Evolutionary conservation across 2,113 vertebrate genomes (phyloP), one percentile per base, ranked within the genome.

Genomic region (Mellivora capensis): DNA sequence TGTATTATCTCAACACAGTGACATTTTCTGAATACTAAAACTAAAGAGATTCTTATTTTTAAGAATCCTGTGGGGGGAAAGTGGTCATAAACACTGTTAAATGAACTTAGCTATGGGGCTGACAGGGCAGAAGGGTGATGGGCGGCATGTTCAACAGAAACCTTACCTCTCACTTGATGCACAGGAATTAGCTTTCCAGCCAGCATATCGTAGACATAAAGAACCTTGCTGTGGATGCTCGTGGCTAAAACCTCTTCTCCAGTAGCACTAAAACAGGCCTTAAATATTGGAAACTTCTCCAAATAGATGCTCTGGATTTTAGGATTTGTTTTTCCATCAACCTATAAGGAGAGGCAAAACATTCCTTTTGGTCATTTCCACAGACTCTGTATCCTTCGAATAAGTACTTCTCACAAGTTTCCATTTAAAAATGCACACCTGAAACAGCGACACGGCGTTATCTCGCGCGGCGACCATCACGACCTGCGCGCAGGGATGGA

Each of bases 191-290:
- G 97, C 0, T 96, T 99, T 79, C 99, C 99, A 97, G 98, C 99
- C 98, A 99, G 99, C 99, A 99, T 99, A 97, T 99, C 99, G 80
- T 99, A 99, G 82, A 99, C 97, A 97, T 99, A 99, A 98, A 99
- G 99, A 98, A 99, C 98, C 79, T 99, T 99, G 97, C 99, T 99
- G 79, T 94, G 99, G 52, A 98, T 94, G 64, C 99, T 99, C 1
- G 99, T 99, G 85, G 99, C 99, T 96, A 99, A 99, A 98, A 99
- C 99, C 77, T 98, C 98, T 67, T 99, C 99, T 5, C 99, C 99
- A 76, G 99, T 99, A 18, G 97, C 90, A 91, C 98, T 99, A 98
- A 99, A 99, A 72, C 29, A 96, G 52, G 99, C 99, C 54, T 98
- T 99, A 97, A 99, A 99, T 87, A 99, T 97, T 0, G 99, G 99